phyloP scores from a whole-genome alignment of 2,888 invertebrate species.

The Anagyrus pseudococci region DNA sequence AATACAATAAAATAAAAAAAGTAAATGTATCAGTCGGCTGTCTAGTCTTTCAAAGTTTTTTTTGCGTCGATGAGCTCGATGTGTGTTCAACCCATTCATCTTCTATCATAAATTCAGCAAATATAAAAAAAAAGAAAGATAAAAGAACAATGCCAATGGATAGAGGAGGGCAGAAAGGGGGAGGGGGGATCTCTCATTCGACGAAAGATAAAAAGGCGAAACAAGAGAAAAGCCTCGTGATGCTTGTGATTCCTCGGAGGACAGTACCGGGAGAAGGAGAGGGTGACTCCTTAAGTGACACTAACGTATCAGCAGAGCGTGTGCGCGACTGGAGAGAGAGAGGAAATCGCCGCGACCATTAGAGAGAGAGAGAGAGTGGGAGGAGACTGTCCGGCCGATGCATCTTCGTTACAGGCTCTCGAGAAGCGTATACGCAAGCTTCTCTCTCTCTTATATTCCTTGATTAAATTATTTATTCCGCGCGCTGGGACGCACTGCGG shows the following conservation, averaged over 20 bases:
- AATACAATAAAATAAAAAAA: no score
- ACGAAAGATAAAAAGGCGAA: background rate
- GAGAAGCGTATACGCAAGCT: background rate
- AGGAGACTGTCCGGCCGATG: no score
- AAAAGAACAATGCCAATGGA: no score
- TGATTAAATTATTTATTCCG: constrained; percentile 26
- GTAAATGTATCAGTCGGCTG: no score
- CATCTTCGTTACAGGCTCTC: constrained; percentile 51
- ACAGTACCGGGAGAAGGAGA: no score
- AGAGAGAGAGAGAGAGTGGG: constrained; percentile 42
- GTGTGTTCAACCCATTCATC: no score
- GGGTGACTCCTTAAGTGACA: constrained; percentile 29
- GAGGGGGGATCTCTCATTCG: no score
- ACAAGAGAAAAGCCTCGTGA: background rate
- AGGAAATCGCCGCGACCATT: constrained; percentile 47
- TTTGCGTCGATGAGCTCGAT: no score
- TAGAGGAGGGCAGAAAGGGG: no score
- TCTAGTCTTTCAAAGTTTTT: no score
- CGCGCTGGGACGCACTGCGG: background rate
- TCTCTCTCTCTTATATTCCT: background rate
- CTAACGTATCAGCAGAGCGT: constrained; percentile 29
- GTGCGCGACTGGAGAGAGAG: constrained; percentile 25
- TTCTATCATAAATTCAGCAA: no score
- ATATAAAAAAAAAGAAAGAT: no score
- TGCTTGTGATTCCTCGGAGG: constrained; percentile 24